Evolutionary conservation across 1,140 invertebrate species (phyloP).

Genomic region (Drosophila elegans): DNA sequence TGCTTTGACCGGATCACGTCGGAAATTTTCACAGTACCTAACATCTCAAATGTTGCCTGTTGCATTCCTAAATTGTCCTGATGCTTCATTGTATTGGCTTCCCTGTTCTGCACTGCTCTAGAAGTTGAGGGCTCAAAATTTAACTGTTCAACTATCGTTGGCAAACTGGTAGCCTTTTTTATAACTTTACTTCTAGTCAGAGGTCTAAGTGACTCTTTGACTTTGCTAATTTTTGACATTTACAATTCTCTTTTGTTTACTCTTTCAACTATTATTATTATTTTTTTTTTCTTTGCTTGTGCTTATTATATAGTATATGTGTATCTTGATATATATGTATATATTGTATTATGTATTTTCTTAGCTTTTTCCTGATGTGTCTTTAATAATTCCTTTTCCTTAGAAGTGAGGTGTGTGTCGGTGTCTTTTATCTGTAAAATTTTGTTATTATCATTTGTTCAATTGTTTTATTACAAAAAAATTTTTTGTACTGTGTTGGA

Average conservation of each 20-base stretch:
- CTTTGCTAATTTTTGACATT: conserved; percentile 4
- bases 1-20: conserved; percentile 7
- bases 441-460: conserved; percentile 7
- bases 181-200: conserved; percentile 8
- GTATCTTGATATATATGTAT: no score
- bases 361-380: conserved; percentile 2
- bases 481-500: conserved; percentile 9
- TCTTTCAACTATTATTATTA: background rate
- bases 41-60: conserved; percentile 8
- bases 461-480: conserved; percentile 6
- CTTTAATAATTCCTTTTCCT: conserved; percentile 4
- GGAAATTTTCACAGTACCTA: conserved; percentile 8
- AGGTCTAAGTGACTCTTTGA: conserved; percentile 7
- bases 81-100: conserved; percentile 1
- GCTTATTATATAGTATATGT: conserved; percentile 2
- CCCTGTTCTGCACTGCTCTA: conserved; percentile 6
- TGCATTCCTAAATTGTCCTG: conserved; percentile 5
- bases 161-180: conserved; percentile 7
- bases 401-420: conserved; percentile 10
- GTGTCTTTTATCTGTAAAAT: background rate
- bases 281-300: no score
- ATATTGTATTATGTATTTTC: no score
- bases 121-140: conserved; percentile 8
- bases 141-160: conserved; percentile 5
- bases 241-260: conserved; percentile 7